A percentile compares a stretch with the other conserved stretches of the same genome.
phyloP scores from a whole-genome alignment of 2,888 invertebrate genomes.

The Drepana falcataria region DNA sequence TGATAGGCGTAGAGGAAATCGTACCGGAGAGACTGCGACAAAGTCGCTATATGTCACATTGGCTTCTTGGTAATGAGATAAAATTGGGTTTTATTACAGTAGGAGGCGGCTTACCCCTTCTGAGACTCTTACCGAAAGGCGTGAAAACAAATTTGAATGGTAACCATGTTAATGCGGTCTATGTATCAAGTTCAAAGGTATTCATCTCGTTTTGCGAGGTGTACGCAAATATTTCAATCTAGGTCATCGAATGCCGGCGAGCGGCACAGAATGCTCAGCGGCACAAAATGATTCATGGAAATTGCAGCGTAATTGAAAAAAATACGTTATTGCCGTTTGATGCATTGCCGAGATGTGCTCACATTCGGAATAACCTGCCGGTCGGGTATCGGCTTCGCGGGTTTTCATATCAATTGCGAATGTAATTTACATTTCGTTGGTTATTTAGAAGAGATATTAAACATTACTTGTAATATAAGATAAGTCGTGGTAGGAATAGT shows the following conservation, averaged over 20 bases:
- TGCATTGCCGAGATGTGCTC: slow-evolving; percentile 52
- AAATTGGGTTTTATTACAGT: no score
- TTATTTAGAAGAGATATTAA: no score
- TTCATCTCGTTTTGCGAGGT: slow-evolving; percentile 43
- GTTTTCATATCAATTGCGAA: slow-evolving; percentile 5
- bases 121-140: no score
- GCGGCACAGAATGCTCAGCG: slow-evolving; percentile 49
- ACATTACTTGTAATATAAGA: no score
- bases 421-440: not conserved
- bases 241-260: slow-evolving; percentile 48
- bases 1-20: no score
- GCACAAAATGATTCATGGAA: slow-evolving; percentile 70
- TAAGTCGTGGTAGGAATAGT: no score
- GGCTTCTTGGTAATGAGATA: no score
- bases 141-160: no score
- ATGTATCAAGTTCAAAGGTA: not conserved
- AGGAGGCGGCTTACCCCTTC: no score
- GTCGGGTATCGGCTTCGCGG: slow-evolving; percentile 26
- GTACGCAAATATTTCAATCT: slow-evolving; percentile 64
- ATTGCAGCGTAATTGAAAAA: slow-evolving; percentile 74
- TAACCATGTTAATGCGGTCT: not conserved
- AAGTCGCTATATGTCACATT: no score
- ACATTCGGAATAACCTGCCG: slow-evolving; percentile 33
- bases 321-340: slow-evolving; percentile 73
- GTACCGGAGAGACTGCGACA: no score